Base-by-base conservation (phyloP, 2,888 invertebrate species). In the Apotomis turbidana region DNA sequence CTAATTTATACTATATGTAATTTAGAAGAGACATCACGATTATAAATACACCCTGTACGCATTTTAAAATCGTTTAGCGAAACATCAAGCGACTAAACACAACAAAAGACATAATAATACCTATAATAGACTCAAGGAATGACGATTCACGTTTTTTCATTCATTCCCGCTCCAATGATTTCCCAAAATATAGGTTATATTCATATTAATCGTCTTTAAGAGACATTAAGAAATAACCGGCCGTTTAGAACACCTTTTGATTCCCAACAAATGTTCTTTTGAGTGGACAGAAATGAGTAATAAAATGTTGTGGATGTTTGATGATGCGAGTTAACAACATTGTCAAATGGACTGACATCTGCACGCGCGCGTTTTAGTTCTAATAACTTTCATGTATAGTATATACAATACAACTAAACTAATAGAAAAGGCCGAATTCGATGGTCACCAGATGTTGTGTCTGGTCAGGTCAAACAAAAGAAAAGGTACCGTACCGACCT, bases 71-170 rank as follows among this genome's bases (percentile, higher is more conserved):
- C 84, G 80, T 87, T 88, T 85, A 85, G 81, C 81, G 81, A 81
- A 85, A 84, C 82, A 81, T 83, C 80, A 81, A 84, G 80, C 84
- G 78, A 81, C 79, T 85, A 82, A 81, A 83, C 79, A 80, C 77
- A 81, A 90, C 87, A 91, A 90, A 84, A 78, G 81, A 77, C 75
- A 81, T 86, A 88, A 88, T 88, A 88, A 83, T 83, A 86, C 86
- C 84, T 83, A 86, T 85, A 87, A 84, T 80, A 78, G 76, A 80
- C 76, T 82, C 82, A 76, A 80, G 83, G 85, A 83, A 73, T 69
- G 70, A 69, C 73, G 46, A 70, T 69, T 59, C 59, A 55, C 69
- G 57, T 80, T 83, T 81, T 83, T 74, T 75, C 79, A 80, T 68
- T 76, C 76, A 73, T 83, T 83, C 79, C 83, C 87, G 88, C 87